Conservation (phyloP, 2,797 vertebrate genomes). For the Glyptemys insculpta region DNA sequence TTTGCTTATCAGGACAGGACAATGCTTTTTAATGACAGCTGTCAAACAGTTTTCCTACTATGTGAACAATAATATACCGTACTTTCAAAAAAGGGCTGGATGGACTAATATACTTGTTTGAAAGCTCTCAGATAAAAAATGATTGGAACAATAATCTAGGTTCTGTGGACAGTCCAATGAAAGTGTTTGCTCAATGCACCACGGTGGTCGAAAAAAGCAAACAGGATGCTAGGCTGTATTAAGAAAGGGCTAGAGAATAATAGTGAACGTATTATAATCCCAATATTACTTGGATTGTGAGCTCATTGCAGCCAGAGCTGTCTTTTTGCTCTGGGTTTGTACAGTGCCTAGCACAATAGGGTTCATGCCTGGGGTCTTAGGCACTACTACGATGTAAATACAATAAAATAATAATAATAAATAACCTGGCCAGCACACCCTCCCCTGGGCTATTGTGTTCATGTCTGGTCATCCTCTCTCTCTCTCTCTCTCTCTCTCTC, state of each 20-base stretch:
- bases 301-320: background rate
- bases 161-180: background rate
- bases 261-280: background rate
- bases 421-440: background rate
- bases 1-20: background rate
- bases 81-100: background rate
- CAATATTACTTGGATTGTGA: background rate
- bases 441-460: background rate
- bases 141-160: background rate
- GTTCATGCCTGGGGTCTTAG: background rate
- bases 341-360: background rate
- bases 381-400: background rate
- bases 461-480: background rate
- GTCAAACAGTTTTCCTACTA: background rate
- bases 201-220: background rate
- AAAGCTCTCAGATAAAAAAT: background rate
- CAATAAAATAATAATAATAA: background rate
- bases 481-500: background rate
- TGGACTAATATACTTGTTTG: background rate
- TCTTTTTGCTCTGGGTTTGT: background rate
- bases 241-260: background rate
- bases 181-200: background rate
- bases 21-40: constrained; percentile 11
- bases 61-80: background rate
- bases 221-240: background rate